phyloP scores from a whole-genome alignment of 2,797 vertebrate genomes.

The Leptodactylus fallax region DNA sequence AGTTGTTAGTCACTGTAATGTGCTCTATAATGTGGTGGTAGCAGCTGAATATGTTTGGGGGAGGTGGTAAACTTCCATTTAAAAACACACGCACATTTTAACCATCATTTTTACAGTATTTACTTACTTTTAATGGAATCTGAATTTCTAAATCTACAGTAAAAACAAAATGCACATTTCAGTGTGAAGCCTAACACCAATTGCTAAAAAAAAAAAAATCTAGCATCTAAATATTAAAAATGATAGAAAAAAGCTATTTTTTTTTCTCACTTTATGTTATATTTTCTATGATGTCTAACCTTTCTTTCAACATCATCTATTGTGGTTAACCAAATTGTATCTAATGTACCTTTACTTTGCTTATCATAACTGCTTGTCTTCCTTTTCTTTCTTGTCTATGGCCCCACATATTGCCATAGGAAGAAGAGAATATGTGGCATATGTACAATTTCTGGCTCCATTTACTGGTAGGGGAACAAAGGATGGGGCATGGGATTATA shows the following conservation, averaged over 20 bases:
- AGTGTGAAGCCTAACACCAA: not conserved
- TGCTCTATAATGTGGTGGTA: no score
- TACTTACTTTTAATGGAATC: constrained; percentile 76
- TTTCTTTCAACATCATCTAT: not conserved
- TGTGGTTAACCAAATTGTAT: no score
- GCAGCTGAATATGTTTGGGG: no score
- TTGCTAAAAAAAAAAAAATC: not conserved
- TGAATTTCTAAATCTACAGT: constrained; percentile 73
- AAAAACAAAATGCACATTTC: constrained; percentile 52
- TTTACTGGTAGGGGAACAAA: not conserved
- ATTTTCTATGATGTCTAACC: no score
- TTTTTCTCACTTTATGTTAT: not conserved
- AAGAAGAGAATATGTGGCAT: not conserved
- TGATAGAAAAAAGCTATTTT: not conserved
- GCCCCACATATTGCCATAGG: no score
- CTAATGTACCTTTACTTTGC: no score
- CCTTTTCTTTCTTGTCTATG: not conserved
- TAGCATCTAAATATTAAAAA: not conserved
- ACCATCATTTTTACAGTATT: constrained; percentile 30
- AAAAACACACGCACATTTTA: not conserved
- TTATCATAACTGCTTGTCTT: no score
- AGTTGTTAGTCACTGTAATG: no score
- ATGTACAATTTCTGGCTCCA: no score
- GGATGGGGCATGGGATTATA: not conserved
- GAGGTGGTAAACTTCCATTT: no score